A percentile compares a stretch with the other conserved stretches of the same genome.
phyloP scores from a whole-genome alignment of 2,888 invertebrate genomes.

The Folsomia manolachei region DNA sequence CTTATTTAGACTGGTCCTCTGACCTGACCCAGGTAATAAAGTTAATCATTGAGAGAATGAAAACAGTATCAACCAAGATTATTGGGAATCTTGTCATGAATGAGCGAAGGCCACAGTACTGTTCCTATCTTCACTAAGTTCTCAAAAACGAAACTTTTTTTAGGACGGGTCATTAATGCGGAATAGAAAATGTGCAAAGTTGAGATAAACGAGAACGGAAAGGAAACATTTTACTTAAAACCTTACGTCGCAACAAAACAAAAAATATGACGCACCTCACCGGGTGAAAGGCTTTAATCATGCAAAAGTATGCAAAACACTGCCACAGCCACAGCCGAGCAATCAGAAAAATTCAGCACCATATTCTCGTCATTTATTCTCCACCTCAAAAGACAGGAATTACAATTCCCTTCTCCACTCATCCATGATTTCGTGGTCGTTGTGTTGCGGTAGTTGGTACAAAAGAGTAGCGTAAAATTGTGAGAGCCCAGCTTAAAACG shows the following conservation, averaged over 20 bases:
- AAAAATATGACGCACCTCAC: slow-evolving; percentile 1
- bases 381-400: neutral
- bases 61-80: too few relatives aligned
- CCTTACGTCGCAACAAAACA: slow-evolving; percentile 9
- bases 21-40: too few relatives aligned
- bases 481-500: neutral
- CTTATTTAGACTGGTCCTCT: too few relatives aligned
- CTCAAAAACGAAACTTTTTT: neutral
- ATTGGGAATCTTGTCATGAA: too few relatives aligned
- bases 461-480: neutral
- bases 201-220: neutral
- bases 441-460: neutral
- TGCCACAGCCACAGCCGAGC: neutral
- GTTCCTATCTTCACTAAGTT: neutral
- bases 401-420: neutral
- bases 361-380: neutral
- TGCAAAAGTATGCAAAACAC: neutral
- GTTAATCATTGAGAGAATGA: too few relatives aligned
- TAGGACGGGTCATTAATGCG: neutral
- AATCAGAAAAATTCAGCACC: neutral
- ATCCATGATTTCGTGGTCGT: neutral
- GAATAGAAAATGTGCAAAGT: slow-evolving; percentile 11
- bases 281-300: neutral
- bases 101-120: neutral
- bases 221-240: neutral